Base-by-base conservation (phyloP, 2,888 invertebrate species). In the Druceiella hillmani region DNA sequence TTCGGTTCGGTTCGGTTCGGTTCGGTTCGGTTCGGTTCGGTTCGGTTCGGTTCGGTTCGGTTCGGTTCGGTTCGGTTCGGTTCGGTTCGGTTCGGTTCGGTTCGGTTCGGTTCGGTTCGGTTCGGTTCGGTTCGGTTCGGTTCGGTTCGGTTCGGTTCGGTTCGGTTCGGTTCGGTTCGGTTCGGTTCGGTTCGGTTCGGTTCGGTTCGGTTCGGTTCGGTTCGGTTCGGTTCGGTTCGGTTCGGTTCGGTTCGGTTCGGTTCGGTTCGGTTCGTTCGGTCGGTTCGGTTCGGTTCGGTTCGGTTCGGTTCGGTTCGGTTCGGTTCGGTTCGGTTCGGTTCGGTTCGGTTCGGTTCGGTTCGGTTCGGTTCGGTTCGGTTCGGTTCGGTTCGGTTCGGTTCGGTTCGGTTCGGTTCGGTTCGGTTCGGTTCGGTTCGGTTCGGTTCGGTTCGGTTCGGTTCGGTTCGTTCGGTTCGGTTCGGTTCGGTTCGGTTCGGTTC, bases 211-310 rank as follows among this genome's bases (percentile, higher is more conserved):
- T n/a, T n/a, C n/a, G n/a, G n/a, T n/a, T n/a, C n/a, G n/a, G n/a
- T n/a, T n/a, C n/a, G n/a, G n/a, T n/a, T n/a, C n/a, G n/a, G n/a
- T n/a, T n/a, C n/a, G n/a, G n/a, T n/a, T n/a, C n/a, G 33, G 33
- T 33, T 33, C 24, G 33, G 33, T 33, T 33, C 24, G 33, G 33
- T 33, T 33, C 14, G 25, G 33, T 22, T 33, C 16, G 25, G 25
- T 33, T 24, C 24, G 33, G 33, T 33, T 33, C 32, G 38, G 38
- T 38, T 33, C 16, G 35, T 35, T 15, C 16, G 35, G 15, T 27
- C 17, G 27, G 27, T 35, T 27, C 17, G 27, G 27, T 35, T 27
- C 26, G 35, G n/a, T n/a, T 20, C n/a, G 33, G 17, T 17, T 20
- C n/a, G 17, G 11, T 17, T 20, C n/a, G 33, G 11, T 17, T 20